Evolutionary conservation across 1,140 invertebrate genomes (phyloP).

Genomic region (Archegozetes longisetosus): DNA sequence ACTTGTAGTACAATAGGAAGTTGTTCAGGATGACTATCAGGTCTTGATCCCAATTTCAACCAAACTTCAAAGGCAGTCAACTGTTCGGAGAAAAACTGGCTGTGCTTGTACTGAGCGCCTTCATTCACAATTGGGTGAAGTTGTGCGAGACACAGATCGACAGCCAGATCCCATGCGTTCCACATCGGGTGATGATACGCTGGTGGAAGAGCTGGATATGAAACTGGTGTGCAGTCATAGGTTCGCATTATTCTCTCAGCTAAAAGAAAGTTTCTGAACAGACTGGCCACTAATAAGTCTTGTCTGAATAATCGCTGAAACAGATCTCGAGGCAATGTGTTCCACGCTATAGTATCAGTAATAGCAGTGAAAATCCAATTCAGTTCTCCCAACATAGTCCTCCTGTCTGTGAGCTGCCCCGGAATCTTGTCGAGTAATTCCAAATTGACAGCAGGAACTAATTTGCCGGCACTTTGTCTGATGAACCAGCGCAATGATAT

Average conservation of each 20-base stretch:
- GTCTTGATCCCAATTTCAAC: conserved; percentile 57
- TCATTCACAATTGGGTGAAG: conserved; percentile 50
- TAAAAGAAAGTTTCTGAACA: conserved; percentile 92
- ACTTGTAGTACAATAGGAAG: conserved; percentile 90
- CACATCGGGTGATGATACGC: conserved; percentile 57
- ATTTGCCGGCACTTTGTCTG: conserved; percentile 60
- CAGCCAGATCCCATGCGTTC: conserved; percentile 90
- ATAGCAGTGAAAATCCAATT: conserved; percentile 99
- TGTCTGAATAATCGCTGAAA: conserved; percentile 95
- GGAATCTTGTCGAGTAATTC: conserved; percentile 88
- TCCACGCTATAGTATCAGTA: conserved; percentile 99
- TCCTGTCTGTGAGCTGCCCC: conserved; percentile 78
- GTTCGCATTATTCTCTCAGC: conserved; percentile 90
- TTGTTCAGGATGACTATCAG: conserved; percentile 67
- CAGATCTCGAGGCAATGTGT: conserved; percentile 73
- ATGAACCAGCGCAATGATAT: conserved; percentile 90
- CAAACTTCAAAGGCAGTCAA: conserved; percentile 94
- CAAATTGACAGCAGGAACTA: conserved; percentile 58
- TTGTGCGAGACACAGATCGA: conserved; percentile 82
- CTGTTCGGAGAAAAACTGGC: conserved; percentile 94
- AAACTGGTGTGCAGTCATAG: conserved; percentile 89
- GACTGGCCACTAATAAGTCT: conserved; percentile 90
- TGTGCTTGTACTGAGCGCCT: conserved; percentile 37
- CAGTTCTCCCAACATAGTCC: conserved; percentile 93
- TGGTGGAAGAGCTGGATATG: conserved; percentile 70